Conservation (phyloP, 2,888 invertebrate species). For the Beris chalybata region DNA sequence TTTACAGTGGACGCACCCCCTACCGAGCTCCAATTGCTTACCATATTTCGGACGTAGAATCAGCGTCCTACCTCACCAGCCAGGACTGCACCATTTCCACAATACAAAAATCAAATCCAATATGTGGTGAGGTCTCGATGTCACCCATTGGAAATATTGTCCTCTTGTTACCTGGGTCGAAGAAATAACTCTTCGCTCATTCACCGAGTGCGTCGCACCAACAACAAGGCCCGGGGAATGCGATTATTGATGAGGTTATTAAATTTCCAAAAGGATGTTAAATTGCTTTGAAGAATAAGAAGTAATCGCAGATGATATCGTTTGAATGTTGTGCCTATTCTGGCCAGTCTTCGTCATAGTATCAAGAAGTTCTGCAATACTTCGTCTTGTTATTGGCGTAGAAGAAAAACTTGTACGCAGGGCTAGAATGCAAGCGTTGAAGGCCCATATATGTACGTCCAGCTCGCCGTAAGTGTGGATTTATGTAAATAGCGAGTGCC, state of each 20-base stretch:
- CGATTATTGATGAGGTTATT: conserved; percentile 44
- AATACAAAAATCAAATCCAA: too few species aligned
- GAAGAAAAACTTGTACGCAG: too few species aligned
- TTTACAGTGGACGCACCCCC: conserved; percentile 3
- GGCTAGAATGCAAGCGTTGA: conserved; percentile 24
- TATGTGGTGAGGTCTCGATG: too few species aligned
- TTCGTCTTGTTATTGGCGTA: too few species aligned
- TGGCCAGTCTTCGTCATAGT: conserved; percentile 30
- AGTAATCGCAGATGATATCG: conserved; percentile 42
- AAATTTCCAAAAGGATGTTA: conserved; percentile 45
- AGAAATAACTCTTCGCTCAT: conserved; percentile 1
- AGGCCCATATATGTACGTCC: conserved; percentile 21
- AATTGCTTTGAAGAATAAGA: conserved; percentile 42
- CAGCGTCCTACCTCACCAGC: too few species aligned
- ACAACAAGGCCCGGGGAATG: conserved; percentile 25
- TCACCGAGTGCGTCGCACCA: neutral
- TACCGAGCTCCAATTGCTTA: neutral
- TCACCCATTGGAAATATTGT: too few species aligned
- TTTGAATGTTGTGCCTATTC: conserved; percentile 40
- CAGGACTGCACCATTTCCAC: too few species aligned
- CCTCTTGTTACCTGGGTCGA: conserved; percentile 1
- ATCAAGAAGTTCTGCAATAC: neutral
- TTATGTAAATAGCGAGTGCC: conserved; percentile 36
- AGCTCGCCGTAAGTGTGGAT: conserved; percentile 23
- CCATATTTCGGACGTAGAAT: too few species aligned